Percentiles rank a stretch among this genome's conserved stretches.
phyloP scores from a whole-genome alignment of 2,113 vertebrate genomes.

The Cebidichthys violaceus region DNA sequence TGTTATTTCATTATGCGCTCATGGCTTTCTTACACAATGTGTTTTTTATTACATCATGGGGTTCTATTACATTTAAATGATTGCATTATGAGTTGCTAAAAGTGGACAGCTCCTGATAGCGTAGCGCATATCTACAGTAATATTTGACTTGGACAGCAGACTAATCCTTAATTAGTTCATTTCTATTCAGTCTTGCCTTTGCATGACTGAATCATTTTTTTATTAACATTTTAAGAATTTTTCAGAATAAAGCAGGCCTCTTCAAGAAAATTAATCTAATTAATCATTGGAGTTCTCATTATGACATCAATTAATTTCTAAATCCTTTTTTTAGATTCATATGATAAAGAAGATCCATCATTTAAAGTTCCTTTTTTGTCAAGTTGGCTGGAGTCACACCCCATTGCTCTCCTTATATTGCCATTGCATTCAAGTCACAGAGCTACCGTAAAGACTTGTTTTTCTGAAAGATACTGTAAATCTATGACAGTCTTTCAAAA shows the following conservation, averaged over 20 bases:
- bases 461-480: not conserved
- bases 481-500: not conserved
- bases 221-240: not conserved
- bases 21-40: not conserved
- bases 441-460: not conserved
- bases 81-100: not conserved
- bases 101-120: not conserved
- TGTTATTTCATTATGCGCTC: not conserved
- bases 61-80: not conserved
- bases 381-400: not conserved
- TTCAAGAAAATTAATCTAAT: not conserved
- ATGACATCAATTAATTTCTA: conserved; percentile 6
- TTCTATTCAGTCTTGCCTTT: conserved; percentile 8
- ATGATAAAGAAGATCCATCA: not conserved
- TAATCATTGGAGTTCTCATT: not conserved
- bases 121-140: not conserved
- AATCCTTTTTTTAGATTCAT: conserved; percentile 14
- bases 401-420: not conserved
- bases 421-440: not conserved
- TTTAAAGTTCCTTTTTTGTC: not conserved
- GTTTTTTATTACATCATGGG: not conserved
- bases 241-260: not conserved
- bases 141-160: conserved; percentile 8
- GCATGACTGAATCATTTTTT: not conserved
- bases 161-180: not conserved